phyloP scores from a whole-genome alignment of 2,797 vertebrate genomes.

The Anisognathus igniventris region DNA sequence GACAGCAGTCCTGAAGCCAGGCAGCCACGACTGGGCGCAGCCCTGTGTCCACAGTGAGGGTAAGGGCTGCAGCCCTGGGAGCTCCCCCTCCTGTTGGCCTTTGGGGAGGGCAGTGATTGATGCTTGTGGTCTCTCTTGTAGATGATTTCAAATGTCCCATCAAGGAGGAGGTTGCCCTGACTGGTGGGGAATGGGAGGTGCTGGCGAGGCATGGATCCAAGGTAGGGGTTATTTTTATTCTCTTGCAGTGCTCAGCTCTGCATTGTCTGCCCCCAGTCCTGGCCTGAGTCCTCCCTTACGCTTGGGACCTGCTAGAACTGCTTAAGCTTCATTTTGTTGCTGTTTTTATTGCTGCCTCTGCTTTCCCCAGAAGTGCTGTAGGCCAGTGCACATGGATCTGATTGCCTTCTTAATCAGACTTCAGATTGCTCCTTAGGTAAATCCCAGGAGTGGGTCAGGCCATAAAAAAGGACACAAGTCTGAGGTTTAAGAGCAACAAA shows the following conservation, averaged over 20 bases:
- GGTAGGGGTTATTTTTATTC: constrained; percentile 67
- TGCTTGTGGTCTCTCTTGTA: constrained; percentile 8
- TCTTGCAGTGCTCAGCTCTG: not conserved
- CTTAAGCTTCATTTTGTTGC: constrained; percentile 51
- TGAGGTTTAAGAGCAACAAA: constrained; percentile 43
- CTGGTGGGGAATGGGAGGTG: constrained; percentile 91
- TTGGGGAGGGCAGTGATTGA: not conserved
- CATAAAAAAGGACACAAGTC: constrained; percentile 24
- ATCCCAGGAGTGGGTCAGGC: constrained; percentile 24
- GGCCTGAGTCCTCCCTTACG: not conserved
- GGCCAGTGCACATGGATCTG: not conserved
- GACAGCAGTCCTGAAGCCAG: constrained; percentile 77
- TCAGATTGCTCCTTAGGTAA: constrained; percentile 20
- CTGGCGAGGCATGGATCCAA: constrained; percentile 88
- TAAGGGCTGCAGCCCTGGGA: constrained; percentile 33
- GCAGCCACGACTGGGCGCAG: constrained; percentile 77
- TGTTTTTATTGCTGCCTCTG: constrained; percentile 44
- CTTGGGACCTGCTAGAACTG: constrained; percentile 23
- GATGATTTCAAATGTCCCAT: constrained; percentile 89
- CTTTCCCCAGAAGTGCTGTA: constrained; percentile 46
- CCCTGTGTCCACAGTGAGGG: constrained; percentile 75
- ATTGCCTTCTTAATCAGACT: constrained; percentile 58
- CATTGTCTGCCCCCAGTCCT: not conserved
- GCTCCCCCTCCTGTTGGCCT: not conserved
- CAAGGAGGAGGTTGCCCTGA: constrained; percentile 86